Evolutionary conservation across 2,797 vertebrate genomes (phyloP).

Genomic region (Gallirallus australis): DNA sequence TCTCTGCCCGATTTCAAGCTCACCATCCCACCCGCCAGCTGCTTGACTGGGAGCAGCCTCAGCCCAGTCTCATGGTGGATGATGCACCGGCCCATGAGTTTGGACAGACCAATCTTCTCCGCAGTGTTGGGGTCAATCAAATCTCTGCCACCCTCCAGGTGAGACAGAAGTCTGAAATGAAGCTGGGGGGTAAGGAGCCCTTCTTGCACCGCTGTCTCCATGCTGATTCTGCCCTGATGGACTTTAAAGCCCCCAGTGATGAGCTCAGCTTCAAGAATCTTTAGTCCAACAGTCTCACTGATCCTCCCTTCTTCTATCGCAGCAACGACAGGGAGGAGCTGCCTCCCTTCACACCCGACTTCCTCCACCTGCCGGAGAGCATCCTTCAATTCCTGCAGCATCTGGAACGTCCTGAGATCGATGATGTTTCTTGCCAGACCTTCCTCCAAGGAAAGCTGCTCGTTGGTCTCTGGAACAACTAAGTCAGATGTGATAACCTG

Average conservation of each 20-base stretch:
- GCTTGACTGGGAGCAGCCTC: constrained; percentile 89
- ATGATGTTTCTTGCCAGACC: constrained; percentile 84
- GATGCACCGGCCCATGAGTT: constrained; percentile 87
- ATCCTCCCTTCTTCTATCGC: constrained; percentile 86
- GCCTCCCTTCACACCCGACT: constrained; percentile 27
- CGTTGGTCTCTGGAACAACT: constrained; percentile 82
- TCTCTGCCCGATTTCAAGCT: constrained; percentile 88
- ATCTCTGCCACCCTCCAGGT: constrained; percentile 76
- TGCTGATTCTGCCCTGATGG: constrained; percentile 73
- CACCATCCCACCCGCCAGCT: constrained; percentile 88
- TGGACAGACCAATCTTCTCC: constrained; percentile 84
- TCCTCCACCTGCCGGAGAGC: constrained; percentile 77
- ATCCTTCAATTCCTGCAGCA: constrained; percentile 82
- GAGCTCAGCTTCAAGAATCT: constrained; percentile 87
- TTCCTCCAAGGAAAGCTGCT: constrained; percentile 84
- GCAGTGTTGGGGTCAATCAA: constrained; percentile 95
- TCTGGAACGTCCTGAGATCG: constrained; percentile 76
- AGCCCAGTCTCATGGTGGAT: constrained; percentile 83
- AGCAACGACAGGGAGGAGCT: constrained; percentile 76
- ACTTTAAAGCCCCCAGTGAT: constrained; percentile 81
- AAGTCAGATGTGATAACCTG: constrained; percentile 90
- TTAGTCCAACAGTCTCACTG: constrained; percentile 84
- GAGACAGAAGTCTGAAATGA: constrained; percentile 79
- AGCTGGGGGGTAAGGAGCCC: constrained; percentile 76
- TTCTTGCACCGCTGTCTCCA: constrained; percentile 82